Evolutionary conservation across 2,797 vertebrate genomes (phyloP).

Genomic region (Acrossocheilus fasciatus): DNA sequence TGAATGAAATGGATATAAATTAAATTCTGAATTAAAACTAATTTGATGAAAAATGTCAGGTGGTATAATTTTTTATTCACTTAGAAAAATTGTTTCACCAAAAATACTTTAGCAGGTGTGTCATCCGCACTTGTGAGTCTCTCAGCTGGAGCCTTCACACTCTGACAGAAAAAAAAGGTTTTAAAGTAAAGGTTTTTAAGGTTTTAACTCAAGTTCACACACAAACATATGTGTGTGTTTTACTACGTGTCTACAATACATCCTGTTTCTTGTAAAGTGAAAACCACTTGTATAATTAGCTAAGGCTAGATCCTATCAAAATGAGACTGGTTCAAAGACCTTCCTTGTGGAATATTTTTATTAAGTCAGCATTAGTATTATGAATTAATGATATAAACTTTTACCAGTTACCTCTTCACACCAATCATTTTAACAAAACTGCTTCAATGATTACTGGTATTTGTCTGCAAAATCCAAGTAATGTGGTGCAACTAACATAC

Average conservation of each 20-base stretch:
- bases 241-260: not conserved
- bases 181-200: slow-evolving; percentile 22
- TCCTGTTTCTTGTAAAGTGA: slow-evolving; percentile 3
- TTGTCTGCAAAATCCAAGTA: not conserved
- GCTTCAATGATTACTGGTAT: not conserved
- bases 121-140: slow-evolving; percentile 50
- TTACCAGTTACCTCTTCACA: not conserved
- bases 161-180: slow-evolving; percentile 41
- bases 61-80: not conserved
- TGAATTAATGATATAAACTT: not conserved
- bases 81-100: not conserved
- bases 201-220: not conserved
- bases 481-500: not conserved
- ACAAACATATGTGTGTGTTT: not conserved
- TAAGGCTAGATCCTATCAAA: not conserved
- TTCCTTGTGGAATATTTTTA: no score
- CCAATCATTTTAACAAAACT: not conserved
- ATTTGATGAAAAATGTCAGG: not conserved
- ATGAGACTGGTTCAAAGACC: not conserved
- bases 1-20: not conserved
- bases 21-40: not conserved
- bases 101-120: slow-evolving; percentile 50
- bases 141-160: slow-evolving; percentile 47
- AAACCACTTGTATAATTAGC: not conserved
- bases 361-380: not conserved